phyloP scores from a whole-genome alignment of 2,888 invertebrate species.

The Agriopis marginaria region DNA sequence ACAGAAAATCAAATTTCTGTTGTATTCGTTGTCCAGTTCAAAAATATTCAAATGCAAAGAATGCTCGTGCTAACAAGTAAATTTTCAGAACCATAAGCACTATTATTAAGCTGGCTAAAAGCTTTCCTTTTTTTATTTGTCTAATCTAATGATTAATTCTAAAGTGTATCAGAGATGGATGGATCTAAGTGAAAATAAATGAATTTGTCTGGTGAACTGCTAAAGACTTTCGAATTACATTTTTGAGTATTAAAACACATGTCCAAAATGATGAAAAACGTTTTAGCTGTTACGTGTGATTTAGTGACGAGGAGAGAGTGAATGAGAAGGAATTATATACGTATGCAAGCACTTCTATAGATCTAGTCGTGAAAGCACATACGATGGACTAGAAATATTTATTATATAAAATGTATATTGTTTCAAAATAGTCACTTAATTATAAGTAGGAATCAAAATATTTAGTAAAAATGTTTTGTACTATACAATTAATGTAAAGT shows the following conservation, averaged over 20 bases:
- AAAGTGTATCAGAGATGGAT: not conserved
- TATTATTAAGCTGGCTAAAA: too few species aligned
- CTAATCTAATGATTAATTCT: too few species aligned
- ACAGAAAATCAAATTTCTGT: too few species aligned
- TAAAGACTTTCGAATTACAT: not conserved
- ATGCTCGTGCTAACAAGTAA: too few species aligned
- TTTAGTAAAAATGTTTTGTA: conserved; percentile 78
- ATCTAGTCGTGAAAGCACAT: conserved; percentile 61
- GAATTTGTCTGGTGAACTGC: not conserved
- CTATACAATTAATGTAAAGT: conserved; percentile 55
- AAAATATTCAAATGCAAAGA: too few species aligned
- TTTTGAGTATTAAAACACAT: not conserved
- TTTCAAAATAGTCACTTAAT: conserved; percentile 46
- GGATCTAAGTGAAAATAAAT: not conserved
- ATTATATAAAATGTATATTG: conserved; percentile 42
- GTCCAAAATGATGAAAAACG: not conserved
- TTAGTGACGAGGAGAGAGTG: conserved; percentile 22
- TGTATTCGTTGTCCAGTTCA: too few species aligned
- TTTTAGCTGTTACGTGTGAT: not conserved
- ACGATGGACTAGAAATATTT: conserved; percentile 43
- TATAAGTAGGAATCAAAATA: conserved; percentile 61
- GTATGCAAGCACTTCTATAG: conserved; percentile 57
- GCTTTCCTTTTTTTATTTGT: not conserved
- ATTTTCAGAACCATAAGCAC: too few species aligned
- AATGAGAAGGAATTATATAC: conserved; percentile 49